Evolutionary conservation across 2,113 vertebrate species (phyloP).

Genomic region (Otocyon megalotis): DNA sequence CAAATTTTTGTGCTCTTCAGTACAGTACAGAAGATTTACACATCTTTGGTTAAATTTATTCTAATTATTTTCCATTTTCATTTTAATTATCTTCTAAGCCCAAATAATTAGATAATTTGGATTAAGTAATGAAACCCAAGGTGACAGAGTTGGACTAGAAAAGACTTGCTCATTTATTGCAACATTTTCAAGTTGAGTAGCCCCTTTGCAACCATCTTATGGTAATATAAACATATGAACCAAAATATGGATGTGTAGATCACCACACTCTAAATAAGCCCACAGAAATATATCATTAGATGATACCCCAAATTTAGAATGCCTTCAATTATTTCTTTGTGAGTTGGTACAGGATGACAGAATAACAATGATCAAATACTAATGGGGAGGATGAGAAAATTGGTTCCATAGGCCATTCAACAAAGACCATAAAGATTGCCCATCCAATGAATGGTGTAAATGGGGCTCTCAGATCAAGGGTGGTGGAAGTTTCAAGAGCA

Average conservation of each 20-base stretch:
- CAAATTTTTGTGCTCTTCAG: not conserved
- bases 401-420: not conserved
- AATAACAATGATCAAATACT: not conserved
- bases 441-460: not conserved
- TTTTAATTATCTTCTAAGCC: conserved; percentile 19
- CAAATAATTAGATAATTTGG: not conserved
- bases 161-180: not conserved
- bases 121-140: not conserved
- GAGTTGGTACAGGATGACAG: not conserved
- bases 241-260: not conserved
- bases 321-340: conserved; percentile 1
- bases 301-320: not conserved
- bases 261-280: not conserved
- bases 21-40: not conserved
- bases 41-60: not conserved
- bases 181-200: not conserved
- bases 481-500: not conserved
- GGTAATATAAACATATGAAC: not conserved
- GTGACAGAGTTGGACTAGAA: not conserved
- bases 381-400: not conserved
- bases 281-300: not conserved
- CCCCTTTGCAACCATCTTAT: not conserved
- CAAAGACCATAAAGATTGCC: not conserved
- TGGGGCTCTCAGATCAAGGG: not conserved
- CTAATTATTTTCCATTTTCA: not conserved